phyloP scores from a whole-genome alignment of 2,113 vertebrate species.

The Jacana jacana region DNA sequence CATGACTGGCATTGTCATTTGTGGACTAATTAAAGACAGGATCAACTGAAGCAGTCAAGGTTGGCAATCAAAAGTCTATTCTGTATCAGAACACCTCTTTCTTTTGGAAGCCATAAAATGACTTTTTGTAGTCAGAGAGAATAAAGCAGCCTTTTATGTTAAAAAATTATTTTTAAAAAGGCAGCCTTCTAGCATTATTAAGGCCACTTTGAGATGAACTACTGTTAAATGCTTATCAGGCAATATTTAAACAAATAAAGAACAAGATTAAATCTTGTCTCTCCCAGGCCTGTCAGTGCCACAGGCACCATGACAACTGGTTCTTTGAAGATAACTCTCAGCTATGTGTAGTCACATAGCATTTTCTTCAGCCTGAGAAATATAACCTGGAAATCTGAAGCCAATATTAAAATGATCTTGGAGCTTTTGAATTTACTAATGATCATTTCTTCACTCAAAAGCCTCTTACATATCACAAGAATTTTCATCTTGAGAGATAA shows the following conservation, averaged over 20 bases:
- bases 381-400: background rate
- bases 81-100: background rate
- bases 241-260: background rate
- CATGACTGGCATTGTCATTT: background rate
- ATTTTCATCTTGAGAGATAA: background rate
- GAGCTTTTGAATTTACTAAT: background rate
- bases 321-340: slow-evolving; percentile 6
- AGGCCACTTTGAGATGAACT: background rate
- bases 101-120: background rate
- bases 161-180: background rate
- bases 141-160: background rate
- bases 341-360: background rate
- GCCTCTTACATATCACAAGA: background rate
- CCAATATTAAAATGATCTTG: background rate
- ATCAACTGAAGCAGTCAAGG: background rate
- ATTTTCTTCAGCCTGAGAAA: background rate
- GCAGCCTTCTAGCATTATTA: background rate
- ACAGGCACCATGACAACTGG: background rate
- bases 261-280: background rate
- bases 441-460: background rate
- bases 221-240: background rate
- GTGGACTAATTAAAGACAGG: background rate
- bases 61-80: background rate
- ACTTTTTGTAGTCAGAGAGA: background rate
- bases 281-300: background rate